Evolutionary conservation across 2,797 vertebrate species (phyloP).

Genomic region (Nannoperca australis): DNA sequence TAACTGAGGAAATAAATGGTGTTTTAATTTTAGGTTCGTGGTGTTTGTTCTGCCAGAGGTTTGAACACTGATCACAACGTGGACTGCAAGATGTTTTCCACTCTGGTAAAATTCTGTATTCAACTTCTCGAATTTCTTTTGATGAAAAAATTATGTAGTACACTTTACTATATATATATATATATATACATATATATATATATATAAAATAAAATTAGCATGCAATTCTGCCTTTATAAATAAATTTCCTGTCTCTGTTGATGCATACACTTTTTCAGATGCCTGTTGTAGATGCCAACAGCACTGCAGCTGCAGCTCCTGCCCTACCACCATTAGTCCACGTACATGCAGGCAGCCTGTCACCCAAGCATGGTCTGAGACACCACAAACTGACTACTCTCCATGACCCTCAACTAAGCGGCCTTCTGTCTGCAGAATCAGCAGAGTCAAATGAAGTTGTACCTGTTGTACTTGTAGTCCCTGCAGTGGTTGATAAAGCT

Average conservation of each 20-base stretch:
- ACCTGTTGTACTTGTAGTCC: constrained; percentile 41
- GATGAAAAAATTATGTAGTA: fast-evolving
- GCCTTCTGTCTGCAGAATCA: constrained; percentile 74
- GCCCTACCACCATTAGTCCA: constrained; percentile 42
- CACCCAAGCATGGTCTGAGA: constrained; percentile 62
- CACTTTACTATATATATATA: too few species aligned
- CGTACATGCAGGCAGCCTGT: constrained; percentile 26
- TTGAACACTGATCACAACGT: constrained; percentile 39
- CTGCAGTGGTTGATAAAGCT: neutral
- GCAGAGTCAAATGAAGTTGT: constrained; percentile 64
- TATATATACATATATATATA: too few species aligned
- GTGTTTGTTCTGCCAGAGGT: constrained; percentile 78
- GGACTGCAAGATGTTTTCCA: constrained; percentile 78
- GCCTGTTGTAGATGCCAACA: constrained; percentile 60
- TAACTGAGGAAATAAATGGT: neutral
- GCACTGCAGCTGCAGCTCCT: constrained; percentile 35
- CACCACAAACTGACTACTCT: constrained; percentile 79
- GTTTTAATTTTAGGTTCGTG: constrained; percentile 68
- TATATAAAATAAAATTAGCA: too few species aligned
- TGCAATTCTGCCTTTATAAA: too few species aligned
- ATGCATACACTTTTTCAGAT: constrained; percentile 50
- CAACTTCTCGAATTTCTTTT: neutral
- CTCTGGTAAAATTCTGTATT: constrained; percentile 68
- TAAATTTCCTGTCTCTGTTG: neutral
- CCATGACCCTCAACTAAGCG: constrained; percentile 69